A percentile compares a stretch with the other conserved stretches of the same genome.
Evolutionary conservation across 2,113 vertebrate genomes (phyloP).

Genomic region (Pomatostomus ruficeps): DNA sequence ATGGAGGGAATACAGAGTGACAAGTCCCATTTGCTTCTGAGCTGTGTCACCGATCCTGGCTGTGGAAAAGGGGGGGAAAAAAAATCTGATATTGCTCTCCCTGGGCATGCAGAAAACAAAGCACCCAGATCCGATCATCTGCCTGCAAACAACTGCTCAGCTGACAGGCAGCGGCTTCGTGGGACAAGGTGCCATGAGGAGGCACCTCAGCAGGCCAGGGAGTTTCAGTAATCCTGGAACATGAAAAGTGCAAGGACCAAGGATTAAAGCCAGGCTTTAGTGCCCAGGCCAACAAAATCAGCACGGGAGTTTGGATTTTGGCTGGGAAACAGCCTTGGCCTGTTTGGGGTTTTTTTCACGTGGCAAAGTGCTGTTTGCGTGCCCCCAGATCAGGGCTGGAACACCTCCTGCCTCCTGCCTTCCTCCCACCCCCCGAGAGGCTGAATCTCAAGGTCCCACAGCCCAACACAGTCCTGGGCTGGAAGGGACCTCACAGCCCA

Average conservation of each 20-base stretch:
- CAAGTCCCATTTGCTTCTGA: neutral
- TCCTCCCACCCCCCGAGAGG: fast-evolving
- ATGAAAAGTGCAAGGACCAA: neutral
- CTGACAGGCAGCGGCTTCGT: neutral
- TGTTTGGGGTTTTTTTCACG: neutral
- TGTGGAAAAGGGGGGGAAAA: neutral
- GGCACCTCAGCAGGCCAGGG: neutral
- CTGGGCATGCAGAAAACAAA: neutral
- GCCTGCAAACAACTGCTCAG: neutral
- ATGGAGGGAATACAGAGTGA: neutral
- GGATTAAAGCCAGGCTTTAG: neutral
- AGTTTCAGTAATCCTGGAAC: neutral
- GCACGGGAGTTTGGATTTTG: neutral
- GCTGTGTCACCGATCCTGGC: neutral
- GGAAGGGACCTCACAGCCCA: neutral
- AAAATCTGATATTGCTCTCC: neutral
- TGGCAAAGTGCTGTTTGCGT: neutral
- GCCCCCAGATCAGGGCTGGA: neutral
- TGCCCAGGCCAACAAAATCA: neutral
- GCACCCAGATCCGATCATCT: neutral
- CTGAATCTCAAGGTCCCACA: neutral
- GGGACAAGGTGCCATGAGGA: neutral
- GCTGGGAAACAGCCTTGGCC: neutral
- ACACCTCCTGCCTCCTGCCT: neutral
- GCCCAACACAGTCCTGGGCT: neutral